phyloP scores from a whole-genome alignment of 2,113 vertebrate species.

The Ctenodactylus gundi region DNA sequence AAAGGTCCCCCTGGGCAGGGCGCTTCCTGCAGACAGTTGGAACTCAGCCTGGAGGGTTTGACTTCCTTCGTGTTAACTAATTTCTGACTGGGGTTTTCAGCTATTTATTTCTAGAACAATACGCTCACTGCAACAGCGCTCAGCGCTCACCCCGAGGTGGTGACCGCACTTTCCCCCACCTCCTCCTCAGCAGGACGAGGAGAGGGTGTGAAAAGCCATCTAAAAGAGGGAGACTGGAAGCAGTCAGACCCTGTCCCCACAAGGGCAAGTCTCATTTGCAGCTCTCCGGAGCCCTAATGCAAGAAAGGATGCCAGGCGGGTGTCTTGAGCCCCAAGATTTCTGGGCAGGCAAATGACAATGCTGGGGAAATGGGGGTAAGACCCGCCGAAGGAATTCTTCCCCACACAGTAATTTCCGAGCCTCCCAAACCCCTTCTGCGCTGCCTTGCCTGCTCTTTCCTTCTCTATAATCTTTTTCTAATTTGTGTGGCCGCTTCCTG shows the following conservation, averaged over 20 bases:
- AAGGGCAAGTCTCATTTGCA: neutral
- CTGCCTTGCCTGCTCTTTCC: neutral
- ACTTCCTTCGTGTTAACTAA: constrained; percentile 63
- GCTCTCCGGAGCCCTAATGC: neutral
- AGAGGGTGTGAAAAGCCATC: constrained; percentile 60
- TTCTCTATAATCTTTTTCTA: constrained; percentile 57
- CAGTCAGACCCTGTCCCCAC: neutral
- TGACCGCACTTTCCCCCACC: neutral
- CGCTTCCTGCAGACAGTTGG: constrained; percentile 69
- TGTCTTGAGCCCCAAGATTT: neutral
- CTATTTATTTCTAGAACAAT: constrained; percentile 70
- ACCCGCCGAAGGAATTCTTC: neutral
- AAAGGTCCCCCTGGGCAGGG: constrained; percentile 61
- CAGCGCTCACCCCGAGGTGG: neutral
- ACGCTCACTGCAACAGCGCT: neutral
- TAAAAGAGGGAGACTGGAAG: constrained; percentile 47
- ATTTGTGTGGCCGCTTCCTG: constrained; percentile 67
- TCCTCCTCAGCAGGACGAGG: neutral
- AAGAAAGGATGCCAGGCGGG: neutral
- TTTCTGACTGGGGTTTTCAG: constrained; percentile 68
- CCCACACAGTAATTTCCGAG: constrained; percentile 66
- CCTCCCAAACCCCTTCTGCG: constrained; percentile 50
- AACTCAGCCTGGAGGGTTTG: constrained; percentile 22
- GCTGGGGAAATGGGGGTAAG: neutral
- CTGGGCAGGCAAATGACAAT: neutral